Evolutionary conservation across 2,888 invertebrate genomes (phyloP), one percentile per base, ranked within the genome.

Genomic region (Agrotis exclamationis): DNA sequence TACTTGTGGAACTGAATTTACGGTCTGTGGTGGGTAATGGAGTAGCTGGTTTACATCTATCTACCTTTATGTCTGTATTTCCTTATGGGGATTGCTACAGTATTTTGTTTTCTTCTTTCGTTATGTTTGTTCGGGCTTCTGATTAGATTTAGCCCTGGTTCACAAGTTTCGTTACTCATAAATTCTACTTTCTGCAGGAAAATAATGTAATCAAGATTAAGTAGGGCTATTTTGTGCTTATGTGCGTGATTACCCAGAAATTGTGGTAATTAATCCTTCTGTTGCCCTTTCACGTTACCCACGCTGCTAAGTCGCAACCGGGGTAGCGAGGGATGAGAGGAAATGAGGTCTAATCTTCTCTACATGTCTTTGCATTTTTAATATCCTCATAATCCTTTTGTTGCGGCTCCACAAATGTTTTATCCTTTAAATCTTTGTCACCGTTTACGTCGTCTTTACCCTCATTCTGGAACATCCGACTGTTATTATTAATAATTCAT

Each of bases 401-500:
- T 44, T 57, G 48, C 24, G 16, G 18, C 9, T 50, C 54, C 22
- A 76, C 64, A 58, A 70, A 75, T 59, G 28, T 62, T 76, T 69
- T 59, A 70, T 64, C 47, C 33, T 57, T 33, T 28, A 51, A 14
- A 73, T 69, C 56, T 72, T 69, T 67, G 69, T 70, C 58, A 69
- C 54, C 66, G 48, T 69, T 70, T 53, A 67, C 60, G 50, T 44
- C 28, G 56, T 65, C 14, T 77, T 73, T 71, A 70, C 59, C 73
- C 70, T 47, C 74, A 74, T 77, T 85, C 45, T 48, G 45, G 66
- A 51, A 56, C 67, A 67, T 79, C 76, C 63, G 64, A 62, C 64
- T 28, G 71, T 75, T 80, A 74, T 78, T 70, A 84, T 85, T 79
- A 79, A 83, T 76, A 85, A 81, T 81, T 70, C 63, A 74, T 79